phyloP scores from a whole-genome alignment of 2,113 vertebrate genomes.

The Mugil cephalus region DNA sequence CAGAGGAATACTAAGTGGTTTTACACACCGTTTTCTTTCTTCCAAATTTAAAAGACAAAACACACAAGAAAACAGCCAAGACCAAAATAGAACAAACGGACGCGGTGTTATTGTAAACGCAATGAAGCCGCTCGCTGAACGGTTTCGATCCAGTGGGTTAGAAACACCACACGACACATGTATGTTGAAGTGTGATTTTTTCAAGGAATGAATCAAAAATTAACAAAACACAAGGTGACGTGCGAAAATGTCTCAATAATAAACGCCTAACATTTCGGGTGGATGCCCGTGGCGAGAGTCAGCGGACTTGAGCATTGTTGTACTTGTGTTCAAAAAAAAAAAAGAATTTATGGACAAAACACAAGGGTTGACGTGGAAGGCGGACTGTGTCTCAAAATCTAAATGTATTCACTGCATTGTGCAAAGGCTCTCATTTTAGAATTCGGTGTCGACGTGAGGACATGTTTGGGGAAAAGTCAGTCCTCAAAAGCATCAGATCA shows the following conservation, averaged over 20 bases:
- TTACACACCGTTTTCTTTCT: conserved; percentile 50
- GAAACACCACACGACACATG: conserved; percentile 71
- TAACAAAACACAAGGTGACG: conserved; percentile 68
- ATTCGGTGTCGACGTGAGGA: conserved; percentile 31
- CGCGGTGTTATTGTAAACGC: too few relatives aligned
- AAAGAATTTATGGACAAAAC: conserved; percentile 58
- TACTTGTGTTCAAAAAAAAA: conserved; percentile 55
- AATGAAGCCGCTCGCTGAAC: conserved; percentile 65
- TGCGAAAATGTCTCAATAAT: conserved; percentile 78
- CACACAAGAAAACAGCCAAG: conserved; percentile 69
- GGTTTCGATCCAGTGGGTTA: conserved; percentile 75
- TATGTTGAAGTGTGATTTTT: conserved; percentile 73
- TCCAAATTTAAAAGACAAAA: conserved; percentile 19
- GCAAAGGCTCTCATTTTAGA: conserved; percentile 45
- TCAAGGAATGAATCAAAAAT: conserved; percentile 79
- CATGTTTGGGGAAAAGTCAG: conserved; percentile 31
- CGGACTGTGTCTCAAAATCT: conserved; percentile 12
- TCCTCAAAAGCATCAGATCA: conserved; percentile 49
- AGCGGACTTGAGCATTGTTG: conserved; percentile 54
- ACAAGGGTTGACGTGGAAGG: conserved; percentile 15
- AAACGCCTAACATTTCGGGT: conserved; percentile 77
- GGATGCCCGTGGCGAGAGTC: conserved; percentile 74
- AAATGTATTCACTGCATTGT: conserved; percentile 46
- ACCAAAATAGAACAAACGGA: conserved; percentile 74
- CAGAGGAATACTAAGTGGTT: conserved; percentile 68